These are phyloP conservation scores for Galbula dea DNA, from an alignment of 2,113 vertebrate genomes.

Conservation along the genomic window DNA sequence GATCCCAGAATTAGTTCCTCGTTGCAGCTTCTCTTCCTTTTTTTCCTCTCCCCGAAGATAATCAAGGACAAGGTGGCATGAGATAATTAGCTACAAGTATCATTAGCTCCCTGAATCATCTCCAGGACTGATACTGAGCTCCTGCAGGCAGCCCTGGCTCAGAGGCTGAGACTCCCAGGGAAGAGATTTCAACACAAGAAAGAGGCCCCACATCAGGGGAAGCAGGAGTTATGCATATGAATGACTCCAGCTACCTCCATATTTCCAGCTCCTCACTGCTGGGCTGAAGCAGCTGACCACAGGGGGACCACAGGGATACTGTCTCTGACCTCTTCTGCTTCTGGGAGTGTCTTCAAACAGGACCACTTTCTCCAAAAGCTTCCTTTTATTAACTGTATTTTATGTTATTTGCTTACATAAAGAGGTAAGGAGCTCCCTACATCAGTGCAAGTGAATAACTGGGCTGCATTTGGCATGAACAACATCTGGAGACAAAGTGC, in stretches of 20 bases:
- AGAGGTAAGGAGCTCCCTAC: not conserved
- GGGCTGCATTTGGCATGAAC: not conserved
- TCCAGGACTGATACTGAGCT: not conserved
- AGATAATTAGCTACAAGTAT: conserved; percentile 42
- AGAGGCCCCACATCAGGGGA: not conserved
- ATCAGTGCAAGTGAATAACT: not conserved
- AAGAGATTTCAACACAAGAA: not conserved
- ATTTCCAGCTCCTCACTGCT: not conserved
- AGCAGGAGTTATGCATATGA: not conserved
- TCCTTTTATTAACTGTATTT: not conserved
- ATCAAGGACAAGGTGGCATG: not conserved
- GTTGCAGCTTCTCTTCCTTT: not conserved
- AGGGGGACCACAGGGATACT: not conserved
- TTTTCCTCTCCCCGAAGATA: not conserved
- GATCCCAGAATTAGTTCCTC: conserved; percentile 6
- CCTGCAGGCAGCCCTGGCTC: conserved; percentile 16
- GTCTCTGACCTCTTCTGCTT: not conserved
- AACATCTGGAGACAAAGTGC: not conserved
- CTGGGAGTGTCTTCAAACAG: not conserved
- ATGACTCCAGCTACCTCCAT: not conserved
- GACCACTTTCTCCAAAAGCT: not conserved
- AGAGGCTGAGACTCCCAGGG: not conserved
- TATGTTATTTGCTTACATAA: too few species aligned
- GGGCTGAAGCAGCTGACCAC: not conserved
- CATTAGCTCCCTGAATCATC: conserved; percentile 10